Evolutionary conservation across 1,140 invertebrate genomes (phyloP), one percentile per base, ranked within the genome.

Genomic region (Pseudomyrmex pallidus): DNA sequence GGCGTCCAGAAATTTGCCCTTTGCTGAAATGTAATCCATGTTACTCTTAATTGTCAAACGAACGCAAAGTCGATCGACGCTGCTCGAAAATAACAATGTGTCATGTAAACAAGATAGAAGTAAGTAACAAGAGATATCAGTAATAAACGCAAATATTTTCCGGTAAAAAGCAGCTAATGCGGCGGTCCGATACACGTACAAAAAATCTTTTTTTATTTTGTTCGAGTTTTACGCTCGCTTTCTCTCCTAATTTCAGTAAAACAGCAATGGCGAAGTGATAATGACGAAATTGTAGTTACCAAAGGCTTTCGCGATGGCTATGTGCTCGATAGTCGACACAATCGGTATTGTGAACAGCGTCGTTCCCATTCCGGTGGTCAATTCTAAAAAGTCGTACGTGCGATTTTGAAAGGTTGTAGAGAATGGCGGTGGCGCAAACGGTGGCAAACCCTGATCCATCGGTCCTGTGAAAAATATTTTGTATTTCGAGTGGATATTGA

Each of bases 271-370:
- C 12, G 17, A 74, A 63, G 4, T 20, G 64, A 15, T 2, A 57
- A 59, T 70, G 12, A 12, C 15, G 4, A 25, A 59, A 80, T 48
- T 13, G 12, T 46, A 72, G 10, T 80, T 92, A 97, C 97, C 95
- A 91, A 98, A 98, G 8, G 97, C 96, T 94, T 98, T 98, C 8
- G 97, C 97, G 87, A 98, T 98, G 20, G 98, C 97, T 73, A 98
- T 97, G 89, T 98, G 98, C 68, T 97, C 97, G 22, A 98, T 94
- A 3, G 98, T 96, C 67, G 97, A 97, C 25, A 98, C 96, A 44
- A 98, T 91, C 17, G 98, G 97, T 74, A 98, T 94, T 15, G 98
- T 95, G 61, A 97, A 88, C 7, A 98, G 94, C 1, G 96, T 96
- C 22, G 96, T 95, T 48, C 97, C 96, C 70, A 98, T 94, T 74